Evolutionary conservation across 2,888 invertebrate species (phyloP).

Genomic region (Salticus scenicus): DNA sequence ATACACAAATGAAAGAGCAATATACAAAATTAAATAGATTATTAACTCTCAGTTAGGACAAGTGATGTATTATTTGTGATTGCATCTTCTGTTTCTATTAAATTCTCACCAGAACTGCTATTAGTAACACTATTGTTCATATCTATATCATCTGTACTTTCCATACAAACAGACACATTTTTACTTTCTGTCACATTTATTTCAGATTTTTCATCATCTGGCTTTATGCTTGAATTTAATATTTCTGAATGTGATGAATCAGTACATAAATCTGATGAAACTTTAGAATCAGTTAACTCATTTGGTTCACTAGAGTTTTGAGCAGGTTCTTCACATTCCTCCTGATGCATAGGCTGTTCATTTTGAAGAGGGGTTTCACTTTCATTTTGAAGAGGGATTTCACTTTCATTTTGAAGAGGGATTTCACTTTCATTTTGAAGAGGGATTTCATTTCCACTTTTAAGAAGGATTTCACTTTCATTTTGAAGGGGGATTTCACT

Average conservation of each 20-base stretch:
- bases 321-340: no score
- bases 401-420: no score
- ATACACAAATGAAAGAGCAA: conserved; percentile 12
- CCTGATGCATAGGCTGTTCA: no score
- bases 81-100: neutral
- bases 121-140: neutral
- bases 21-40: neutral
- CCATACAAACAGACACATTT: neutral
- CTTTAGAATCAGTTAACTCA: no score
- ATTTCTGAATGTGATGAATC: neutral
- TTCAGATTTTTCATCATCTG: neutral
- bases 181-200: neutral
- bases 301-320: no score
- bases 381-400: no score
- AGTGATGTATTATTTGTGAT: conserved; percentile 34
- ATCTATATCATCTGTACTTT: conserved; percentile 2
- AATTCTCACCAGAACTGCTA: neutral
- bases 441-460: no score
- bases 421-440: no score
- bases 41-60: conserved; percentile 42
- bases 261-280: neutral
- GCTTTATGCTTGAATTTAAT: neutral
- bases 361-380: no score
- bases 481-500: no score
- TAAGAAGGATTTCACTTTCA: no score